These are phyloP conservation scores for Cephonodes hylas DNA, from an alignment of 2,888 invertebrate genomes.

Conservation along the genomic window DNA sequence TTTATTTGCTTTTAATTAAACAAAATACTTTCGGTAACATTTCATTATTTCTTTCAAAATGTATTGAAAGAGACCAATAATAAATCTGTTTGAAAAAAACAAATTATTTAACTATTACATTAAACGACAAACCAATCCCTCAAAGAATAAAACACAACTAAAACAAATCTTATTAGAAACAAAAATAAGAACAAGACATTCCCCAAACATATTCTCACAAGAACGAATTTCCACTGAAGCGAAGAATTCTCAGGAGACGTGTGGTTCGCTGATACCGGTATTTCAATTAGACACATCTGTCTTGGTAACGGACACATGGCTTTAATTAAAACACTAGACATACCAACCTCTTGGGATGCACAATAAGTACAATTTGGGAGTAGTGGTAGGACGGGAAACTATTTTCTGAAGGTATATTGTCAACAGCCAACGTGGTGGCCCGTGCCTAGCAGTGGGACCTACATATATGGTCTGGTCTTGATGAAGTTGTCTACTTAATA, in stretches of 20 bases:
- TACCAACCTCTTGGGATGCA: neutral
- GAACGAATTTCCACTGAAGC: neutral
- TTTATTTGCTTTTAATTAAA: too few species aligned
- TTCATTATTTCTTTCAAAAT: too few species aligned
- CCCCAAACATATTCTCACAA: neutral
- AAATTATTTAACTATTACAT: too few species aligned
- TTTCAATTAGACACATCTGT: constrained; percentile 62
- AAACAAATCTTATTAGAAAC: neutral
- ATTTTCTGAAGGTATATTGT: too few species aligned
- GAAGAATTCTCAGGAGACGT: constrained; percentile 12
- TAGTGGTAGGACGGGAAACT: neutral
- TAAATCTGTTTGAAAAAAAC: too few species aligned
- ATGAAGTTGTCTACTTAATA: too few species aligned
- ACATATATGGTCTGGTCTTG: too few species aligned
- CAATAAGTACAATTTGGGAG: neutral
- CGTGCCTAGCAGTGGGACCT: too few species aligned
- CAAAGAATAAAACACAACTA: neutral
- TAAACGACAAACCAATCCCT: too few species aligned
- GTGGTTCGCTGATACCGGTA: constrained; percentile 35
- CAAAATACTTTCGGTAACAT: too few species aligned
- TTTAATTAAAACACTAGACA: constrained; percentile 48
- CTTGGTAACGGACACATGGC: constrained; percentile 39
- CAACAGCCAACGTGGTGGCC: too few species aligned
- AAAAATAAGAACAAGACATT: neutral
- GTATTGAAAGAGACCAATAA: too few species aligned